Evolutionary conservation across 2,888 invertebrate species (phyloP).

Genomic region (Himalopsyche anomala): DNA sequence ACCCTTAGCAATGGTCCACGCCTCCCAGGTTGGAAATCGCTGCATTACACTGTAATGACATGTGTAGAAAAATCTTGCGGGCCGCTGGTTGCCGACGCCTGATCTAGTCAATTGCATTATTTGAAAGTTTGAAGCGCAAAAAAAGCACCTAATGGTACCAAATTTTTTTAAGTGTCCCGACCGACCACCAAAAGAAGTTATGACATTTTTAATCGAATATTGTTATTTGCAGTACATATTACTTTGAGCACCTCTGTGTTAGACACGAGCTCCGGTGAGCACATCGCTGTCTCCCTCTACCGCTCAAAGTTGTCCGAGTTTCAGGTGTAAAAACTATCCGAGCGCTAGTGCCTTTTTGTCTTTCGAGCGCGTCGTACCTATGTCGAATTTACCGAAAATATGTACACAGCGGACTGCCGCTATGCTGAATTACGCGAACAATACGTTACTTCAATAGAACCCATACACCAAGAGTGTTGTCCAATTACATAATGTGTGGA

Average conservation of each 20-base stretch:
- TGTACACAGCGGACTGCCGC: background rate
- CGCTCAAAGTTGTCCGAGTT: background rate
- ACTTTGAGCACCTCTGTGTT: background rate
- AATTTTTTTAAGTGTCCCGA: too few species aligned
- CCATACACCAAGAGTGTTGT: background rate
- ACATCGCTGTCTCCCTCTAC: background rate
- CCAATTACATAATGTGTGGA: constrained; percentile 4
- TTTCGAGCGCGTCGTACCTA: background rate
- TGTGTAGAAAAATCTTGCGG: too few species aligned
- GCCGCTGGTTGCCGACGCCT: too few species aligned
- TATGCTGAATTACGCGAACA: background rate
- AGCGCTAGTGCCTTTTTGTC: background rate
- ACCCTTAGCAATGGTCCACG: too few species aligned
- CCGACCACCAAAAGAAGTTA: too few species aligned
- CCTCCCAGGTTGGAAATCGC: too few species aligned
- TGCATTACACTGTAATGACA: too few species aligned
- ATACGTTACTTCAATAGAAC: background rate
- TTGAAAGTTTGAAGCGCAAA: too few species aligned
- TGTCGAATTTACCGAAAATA: background rate
- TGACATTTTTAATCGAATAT: too few species aligned
- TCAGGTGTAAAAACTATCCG: constrained; percentile 7
- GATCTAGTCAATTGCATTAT: too few species aligned
- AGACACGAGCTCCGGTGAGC: constrained; percentile 25
- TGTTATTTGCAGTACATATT: too few species aligned
- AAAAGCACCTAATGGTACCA: too few species aligned